A percentile compares a stretch with the other conserved stretches of the same genome.
phyloP scores from a whole-genome alignment of 2,888 invertebrate species.

The Carterocephalus palaemon region DNA sequence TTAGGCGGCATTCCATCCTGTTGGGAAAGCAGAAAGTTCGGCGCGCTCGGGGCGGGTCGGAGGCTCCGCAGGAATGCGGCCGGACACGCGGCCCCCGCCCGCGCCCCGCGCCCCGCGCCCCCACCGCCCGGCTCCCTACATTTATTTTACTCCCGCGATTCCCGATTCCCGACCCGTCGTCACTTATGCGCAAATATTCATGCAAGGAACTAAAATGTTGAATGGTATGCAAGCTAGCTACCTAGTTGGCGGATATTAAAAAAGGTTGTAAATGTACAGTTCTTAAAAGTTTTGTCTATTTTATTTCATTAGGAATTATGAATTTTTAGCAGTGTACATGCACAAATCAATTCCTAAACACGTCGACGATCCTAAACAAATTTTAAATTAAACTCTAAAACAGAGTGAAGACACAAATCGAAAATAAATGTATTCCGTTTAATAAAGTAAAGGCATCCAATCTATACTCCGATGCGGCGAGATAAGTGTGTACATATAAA shows the following conservation, averaged over 20 bases:
- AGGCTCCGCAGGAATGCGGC: conserved; percentile 73
- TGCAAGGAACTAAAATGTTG: no score
- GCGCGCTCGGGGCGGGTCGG: conserved; percentile 49
- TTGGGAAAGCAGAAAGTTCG: conserved; percentile 53
- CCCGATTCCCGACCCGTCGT: conserved; percentile 31
- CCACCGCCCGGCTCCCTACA: conserved; percentile 31
- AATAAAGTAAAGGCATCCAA: conserved; percentile 21
- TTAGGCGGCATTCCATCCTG: conserved; percentile 52
- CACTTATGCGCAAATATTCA: conserved; percentile 13
- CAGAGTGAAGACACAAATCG: conserved; percentile 5
- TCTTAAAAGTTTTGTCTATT: no score
- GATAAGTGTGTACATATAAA: conserved; percentile 54
- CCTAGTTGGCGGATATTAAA: neutral
- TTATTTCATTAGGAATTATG: no score
- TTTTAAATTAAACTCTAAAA: no score
- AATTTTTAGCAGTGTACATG: no score
- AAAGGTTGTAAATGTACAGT: no score
- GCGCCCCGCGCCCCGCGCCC: conserved; percentile 29
- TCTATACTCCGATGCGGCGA: conserved; percentile 23
- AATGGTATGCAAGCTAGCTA: no score
- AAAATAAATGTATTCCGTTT: conserved; percentile 4
- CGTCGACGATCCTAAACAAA: no score
- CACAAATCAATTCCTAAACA: no score
- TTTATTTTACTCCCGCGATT: conserved; percentile 37
- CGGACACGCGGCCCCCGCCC: conserved; percentile 47